Evolutionary conservation across 2,113 vertebrate species (phyloP).

Genomic region (Heterotis niloticus): DNA sequence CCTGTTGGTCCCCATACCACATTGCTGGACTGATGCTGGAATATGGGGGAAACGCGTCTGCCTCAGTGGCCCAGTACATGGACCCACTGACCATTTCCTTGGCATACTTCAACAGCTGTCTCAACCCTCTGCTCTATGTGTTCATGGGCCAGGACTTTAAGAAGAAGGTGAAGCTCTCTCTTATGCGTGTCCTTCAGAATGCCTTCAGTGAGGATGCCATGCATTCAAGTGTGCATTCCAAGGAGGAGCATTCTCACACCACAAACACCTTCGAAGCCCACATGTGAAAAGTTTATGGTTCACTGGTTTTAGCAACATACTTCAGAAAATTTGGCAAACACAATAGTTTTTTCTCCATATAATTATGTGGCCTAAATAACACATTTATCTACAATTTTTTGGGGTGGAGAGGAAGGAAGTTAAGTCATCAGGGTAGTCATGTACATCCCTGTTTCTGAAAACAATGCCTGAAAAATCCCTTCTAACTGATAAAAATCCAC

Average conservation of each 20-base stretch:
- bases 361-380: not conserved
- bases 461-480: not conserved
- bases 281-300: constrained; percentile 6
- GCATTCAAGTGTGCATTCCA: constrained; percentile 32
- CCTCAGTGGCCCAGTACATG: constrained; percentile 27
- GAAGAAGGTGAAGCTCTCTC: constrained; percentile 50
- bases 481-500: too few relatives aligned
- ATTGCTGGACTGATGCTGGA: constrained; percentile 49
- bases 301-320: not conserved
- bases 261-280: constrained; percentile 26
- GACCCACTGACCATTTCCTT: constrained; percentile 58
- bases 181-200: constrained; percentile 60
- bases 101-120: constrained; percentile 72
- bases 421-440: not conserved
- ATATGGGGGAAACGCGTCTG: constrained; percentile 13
- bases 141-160: constrained; percentile 72
- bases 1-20: constrained; percentile 76
- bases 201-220: constrained; percentile 63
- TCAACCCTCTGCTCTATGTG: constrained; percentile 56
- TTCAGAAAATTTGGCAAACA: not conserved
- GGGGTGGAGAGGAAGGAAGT: constrained; percentile 10
- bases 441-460: not conserved
- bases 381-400: not conserved
- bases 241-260: constrained; percentile 30
- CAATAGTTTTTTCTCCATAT: not conserved